Base-by-base conservation (phyloP, 2,113 vertebrate genomes). In the Herpetotheres cachinnans region DNA sequence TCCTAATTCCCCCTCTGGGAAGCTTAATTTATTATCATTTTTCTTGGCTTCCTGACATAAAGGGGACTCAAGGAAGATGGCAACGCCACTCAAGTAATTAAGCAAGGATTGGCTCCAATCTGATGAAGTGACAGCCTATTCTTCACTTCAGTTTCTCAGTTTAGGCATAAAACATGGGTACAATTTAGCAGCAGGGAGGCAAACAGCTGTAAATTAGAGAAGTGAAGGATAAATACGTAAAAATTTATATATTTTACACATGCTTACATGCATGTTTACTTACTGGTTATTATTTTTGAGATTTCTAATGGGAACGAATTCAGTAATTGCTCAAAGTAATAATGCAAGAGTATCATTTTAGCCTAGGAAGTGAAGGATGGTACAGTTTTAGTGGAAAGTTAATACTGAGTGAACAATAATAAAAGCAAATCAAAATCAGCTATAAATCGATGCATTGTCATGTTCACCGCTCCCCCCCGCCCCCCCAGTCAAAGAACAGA, bases 191-290 rank as follows among this genome's bases (percentile, higher is more conserved):
- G 20, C 38, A 83, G 55, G 44, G 55, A 89, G 24, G 12, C 20
- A 82, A 96, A 91, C 34, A 85, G 61, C 81, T 76, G 24, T 82
- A 91, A 93, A 82, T 90, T 80, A 82, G 22, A 91, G 32, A 94
- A 70, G 6, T 32, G 50, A 77, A 61, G 36, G 17, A 67, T 47
- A 94, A 87, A 79, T 82, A 79, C 29, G 11, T 54, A 69, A 91
- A 79, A 77, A 61, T 16, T 2, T 59, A 54, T 55, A 26, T 56
- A 30, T 82, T 71, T 81, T 81, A 15, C 29, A 56, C 15, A 34
- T 25, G 16, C 10, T 91, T 8, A 69, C 19, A 16, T 47, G 13
- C 11, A 10, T 78, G 32, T 54, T 94, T 93, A 47, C 38, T 85
- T 87, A 71, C 6, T 86, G 26, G 15, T 38, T 89, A 63, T 84